Base-by-base conservation (phyloP, 2,888 invertebrate genomes). In the Orthosia gracilis region DNA sequence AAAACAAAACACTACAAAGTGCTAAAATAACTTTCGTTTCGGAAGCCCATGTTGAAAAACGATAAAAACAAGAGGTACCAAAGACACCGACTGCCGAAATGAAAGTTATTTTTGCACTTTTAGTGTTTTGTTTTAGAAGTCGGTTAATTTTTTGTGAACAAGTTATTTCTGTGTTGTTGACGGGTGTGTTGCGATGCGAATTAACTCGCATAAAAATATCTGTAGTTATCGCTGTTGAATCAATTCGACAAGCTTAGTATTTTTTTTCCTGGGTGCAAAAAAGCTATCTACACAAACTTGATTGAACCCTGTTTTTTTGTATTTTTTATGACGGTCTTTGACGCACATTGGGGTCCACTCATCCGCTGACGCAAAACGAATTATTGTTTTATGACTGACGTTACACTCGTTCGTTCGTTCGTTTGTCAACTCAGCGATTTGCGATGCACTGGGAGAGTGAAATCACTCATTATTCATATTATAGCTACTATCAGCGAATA, bases 211-310 rank as follows among this genome's bases (percentile, higher is more conserved):
- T 72, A 17, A 63, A 61, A 59, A 61, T 76, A 21, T 12, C 65
- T 55, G 58, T 64, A 21, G 13, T 68, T 59, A 62, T 64, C 13
- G 23, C 17, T 61, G 59, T 63, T 64, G 31, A 84, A 82, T 86
- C 64, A 67, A 84, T 85, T 84, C 59, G 77, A 49, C 76, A 61
- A 65, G 31, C 66, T 67, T 81, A 64, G 47, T 62, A 63, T 52
- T 69, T 78, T 84, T 58, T 61, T 31, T 15, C 62, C 31, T 11
- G 40, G 52, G 31, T 54, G 45, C 67, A 84, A 86, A 84, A 85
- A 86, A 73, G 9, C n/a, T 70, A 40, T 40, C 40, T 40, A 47
- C 26, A 15, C 26, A 23, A 40, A 5, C 5, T 50, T 68, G 21
- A 57, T 78, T 65, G 31, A 50, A 78, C 54, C 59, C 21, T 54